Evolutionary conservation across 2,888 invertebrate genomes (phyloP).

Genomic region (Eucera pruinosa): DNA sequence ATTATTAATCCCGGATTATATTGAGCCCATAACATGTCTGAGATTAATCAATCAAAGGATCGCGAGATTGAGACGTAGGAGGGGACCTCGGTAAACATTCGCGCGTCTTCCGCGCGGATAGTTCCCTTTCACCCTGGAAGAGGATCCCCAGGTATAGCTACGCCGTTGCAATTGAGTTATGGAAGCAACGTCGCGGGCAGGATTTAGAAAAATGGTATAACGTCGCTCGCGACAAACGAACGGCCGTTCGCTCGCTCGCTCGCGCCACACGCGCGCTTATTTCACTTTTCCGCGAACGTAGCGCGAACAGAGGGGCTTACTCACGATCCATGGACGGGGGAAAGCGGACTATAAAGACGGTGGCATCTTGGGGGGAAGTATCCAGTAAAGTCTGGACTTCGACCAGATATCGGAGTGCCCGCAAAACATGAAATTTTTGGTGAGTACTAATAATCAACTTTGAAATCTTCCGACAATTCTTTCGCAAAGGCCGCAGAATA

Average conservation of each 20-base stretch:
- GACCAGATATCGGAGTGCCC: constrained; percentile 73
- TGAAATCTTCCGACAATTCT: not conserved
- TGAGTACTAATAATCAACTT: constrained; percentile 73
- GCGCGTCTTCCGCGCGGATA: constrained; percentile 11
- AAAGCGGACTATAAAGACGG: constrained; percentile 83
- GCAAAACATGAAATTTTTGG: constrained; percentile 80
- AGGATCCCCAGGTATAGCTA: constrained; percentile 37
- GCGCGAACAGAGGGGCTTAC: constrained; percentile 56
- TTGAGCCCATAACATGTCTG: too few relatives aligned
- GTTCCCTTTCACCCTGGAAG: constrained; percentile 61
- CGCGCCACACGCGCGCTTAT: constrained; percentile 69
- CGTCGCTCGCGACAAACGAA: constrained; percentile 51
- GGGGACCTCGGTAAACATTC: not conserved
- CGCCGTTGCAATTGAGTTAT: constrained; percentile 64
- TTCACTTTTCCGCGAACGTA: constrained; percentile 81
- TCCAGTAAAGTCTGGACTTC: constrained; percentile 82
- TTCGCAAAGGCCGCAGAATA: too few relatives aligned
- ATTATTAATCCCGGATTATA: too few relatives aligned
- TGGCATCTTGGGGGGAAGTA: constrained; percentile 80
- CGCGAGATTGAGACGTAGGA: not conserved
- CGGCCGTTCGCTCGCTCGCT: constrained; percentile 9
- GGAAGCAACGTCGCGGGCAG: constrained; percentile 45
- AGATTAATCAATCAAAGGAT: not conserved
- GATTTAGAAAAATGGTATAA: constrained; percentile 70
- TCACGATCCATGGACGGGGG: constrained; percentile 74